Percentiles rank a stretch among this genome's conserved stretches.
phyloP scores from a whole-genome alignment of 2,888 invertebrate species.

The Thera obeliscata region DNA sequence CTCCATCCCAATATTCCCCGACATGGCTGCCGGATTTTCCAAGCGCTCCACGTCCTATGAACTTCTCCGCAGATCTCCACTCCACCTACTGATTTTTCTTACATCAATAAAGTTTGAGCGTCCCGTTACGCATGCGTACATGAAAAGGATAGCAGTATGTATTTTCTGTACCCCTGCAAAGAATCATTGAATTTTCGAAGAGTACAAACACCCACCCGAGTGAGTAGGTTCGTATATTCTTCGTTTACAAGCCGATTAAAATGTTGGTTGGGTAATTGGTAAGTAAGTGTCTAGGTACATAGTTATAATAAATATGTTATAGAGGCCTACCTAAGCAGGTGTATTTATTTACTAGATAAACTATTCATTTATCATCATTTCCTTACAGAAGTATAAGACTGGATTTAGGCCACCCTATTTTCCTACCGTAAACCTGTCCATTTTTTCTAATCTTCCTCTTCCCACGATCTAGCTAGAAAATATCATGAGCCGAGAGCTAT shows the following conservation, averaged over 20 bases:
- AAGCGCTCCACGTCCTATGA: slow-evolving; percentile 73
- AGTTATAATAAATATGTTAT: no score
- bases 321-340: no score
- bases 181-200: slow-evolving; percentile 25
- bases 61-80: slow-evolving; percentile 76
- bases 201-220: not conserved
- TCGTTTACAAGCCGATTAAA: not conserved
- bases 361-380: no score
- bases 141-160: slow-evolving; percentile 46
- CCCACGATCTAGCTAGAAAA: no score
- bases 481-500: no score
- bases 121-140: slow-evolving; percentile 69
- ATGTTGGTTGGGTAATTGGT: no score
- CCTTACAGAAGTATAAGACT: no score
- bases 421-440: no score
- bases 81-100: slow-evolving; percentile 78
- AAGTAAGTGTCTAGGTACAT: no score
- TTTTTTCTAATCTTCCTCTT: no score
- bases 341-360: no score
- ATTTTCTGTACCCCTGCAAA: slow-evolving; percentile 23
- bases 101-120: slow-evolving; percentile 74
- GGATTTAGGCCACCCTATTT: no score
- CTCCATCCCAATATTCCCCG: slow-evolving; percentile 96
- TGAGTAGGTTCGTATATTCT: slow-evolving; percentile 5
- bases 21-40: slow-evolving; percentile 80